Conservation (phyloP, 2,113 vertebrate species). For the Thinocorus orbignyianus region DNA sequence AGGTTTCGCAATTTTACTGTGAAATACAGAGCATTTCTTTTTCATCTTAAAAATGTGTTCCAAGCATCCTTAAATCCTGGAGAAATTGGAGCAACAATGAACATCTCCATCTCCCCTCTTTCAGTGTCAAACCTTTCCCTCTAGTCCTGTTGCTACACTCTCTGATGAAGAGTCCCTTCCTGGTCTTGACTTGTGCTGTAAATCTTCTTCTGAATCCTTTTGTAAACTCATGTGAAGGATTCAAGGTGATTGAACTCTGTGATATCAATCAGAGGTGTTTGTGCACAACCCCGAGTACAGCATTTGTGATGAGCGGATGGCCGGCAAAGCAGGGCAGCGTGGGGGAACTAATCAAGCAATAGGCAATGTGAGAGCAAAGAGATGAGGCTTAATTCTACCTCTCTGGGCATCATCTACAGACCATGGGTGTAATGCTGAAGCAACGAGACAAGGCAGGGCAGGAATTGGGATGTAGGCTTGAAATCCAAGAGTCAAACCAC, state of each 20-base stretch:
- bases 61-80: not conserved
- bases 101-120: not conserved
- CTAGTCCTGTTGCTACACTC: too few species aligned
- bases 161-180: not conserved
- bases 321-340: not conserved
- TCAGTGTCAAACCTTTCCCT: too few species aligned
- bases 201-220: not conserved
- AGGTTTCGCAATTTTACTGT: not conserved
- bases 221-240: not conserved
- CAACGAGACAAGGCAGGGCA: not conserved
- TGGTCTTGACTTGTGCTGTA: not conserved
- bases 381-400: not conserved
- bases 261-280: fast-evolving
- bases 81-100: not conserved
- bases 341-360: not conserved
- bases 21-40: not conserved
- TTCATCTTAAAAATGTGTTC: not conserved
- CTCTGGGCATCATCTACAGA: not conserved
- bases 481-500: not conserved
- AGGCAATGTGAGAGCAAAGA: not conserved
- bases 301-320: not conserved
- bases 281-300: not conserved
- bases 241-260: not conserved
- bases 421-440: not conserved
- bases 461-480: fast-evolving